Evolutionary conservation across 2,113 vertebrate species (phyloP).

Genomic region (Chaetorhynchus papuensis): DNA sequence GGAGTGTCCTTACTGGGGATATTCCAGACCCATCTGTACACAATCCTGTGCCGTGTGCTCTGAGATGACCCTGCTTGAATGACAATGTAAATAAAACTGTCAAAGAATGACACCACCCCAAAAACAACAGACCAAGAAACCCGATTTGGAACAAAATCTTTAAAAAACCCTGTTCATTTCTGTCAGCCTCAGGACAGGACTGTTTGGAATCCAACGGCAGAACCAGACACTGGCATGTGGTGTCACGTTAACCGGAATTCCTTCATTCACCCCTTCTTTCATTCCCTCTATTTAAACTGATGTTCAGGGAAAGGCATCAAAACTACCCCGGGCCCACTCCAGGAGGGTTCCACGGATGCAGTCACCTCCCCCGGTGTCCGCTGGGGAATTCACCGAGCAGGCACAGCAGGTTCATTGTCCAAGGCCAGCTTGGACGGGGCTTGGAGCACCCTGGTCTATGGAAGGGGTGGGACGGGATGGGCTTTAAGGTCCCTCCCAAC

Average conservation of each 20-base stretch:
- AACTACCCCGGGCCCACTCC: not conserved
- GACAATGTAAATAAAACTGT: not conserved
- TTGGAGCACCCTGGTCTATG: not conserved
- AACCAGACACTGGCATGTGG: not conserved
- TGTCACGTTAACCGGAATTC: not conserved
- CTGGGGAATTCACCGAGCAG: not conserved
- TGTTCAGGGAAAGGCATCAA: not conserved
- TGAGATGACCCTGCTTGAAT: not conserved
- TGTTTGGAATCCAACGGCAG: not conserved
- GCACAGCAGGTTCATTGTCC: not conserved
- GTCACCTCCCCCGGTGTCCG: not conserved
- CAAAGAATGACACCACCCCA: not conserved
- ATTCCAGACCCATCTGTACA: not conserved
- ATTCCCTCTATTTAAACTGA: not conserved
- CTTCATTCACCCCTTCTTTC: not conserved
- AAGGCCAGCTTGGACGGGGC: not conserved
- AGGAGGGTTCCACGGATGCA: not conserved
- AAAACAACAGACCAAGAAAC: too few relatives aligned
- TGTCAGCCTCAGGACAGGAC: not conserved
- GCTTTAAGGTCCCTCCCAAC: not conserved
- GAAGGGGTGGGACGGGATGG: not conserved
- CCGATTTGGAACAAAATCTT: not conserved
- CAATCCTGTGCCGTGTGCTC: not conserved
- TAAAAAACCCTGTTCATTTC: not conserved
- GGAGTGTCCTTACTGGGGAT: too few relatives aligned